A percentile compares a stretch with the other conserved stretches of the same genome.
These are phyloP conservation scores for Anaspis maculata DNA, from an alignment of 2,888 invertebrate species.

Conservation along the genomic window DNA sequence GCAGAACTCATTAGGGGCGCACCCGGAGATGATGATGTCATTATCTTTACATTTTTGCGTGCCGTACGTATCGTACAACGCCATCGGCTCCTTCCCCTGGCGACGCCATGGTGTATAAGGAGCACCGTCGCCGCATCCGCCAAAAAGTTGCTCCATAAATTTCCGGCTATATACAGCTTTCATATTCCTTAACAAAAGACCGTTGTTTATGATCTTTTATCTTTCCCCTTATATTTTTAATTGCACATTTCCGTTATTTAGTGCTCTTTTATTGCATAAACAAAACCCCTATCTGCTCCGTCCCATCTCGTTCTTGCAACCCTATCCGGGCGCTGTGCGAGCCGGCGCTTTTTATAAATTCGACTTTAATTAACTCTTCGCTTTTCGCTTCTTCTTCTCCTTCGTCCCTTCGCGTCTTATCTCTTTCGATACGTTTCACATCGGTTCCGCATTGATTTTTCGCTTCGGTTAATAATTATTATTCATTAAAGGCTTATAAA, in stretches of 20 bases:
- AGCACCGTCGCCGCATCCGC: too few species aligned
- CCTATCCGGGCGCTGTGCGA: slow-evolving; percentile 4
- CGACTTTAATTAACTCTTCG: not conserved
- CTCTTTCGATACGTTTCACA: too few species aligned
- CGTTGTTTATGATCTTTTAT: slow-evolving; percentile 26
- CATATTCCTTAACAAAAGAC: slow-evolving; percentile 21
- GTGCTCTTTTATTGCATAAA: slow-evolving; percentile 24
- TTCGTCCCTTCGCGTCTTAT: not conserved
- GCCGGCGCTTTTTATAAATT: slow-evolving; percentile 5
- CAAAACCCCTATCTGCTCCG: slow-evolving; percentile 20
- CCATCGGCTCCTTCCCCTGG: too few species aligned
- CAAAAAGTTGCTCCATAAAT: slow-evolving; percentile 23
- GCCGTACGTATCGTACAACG: too few species aligned
- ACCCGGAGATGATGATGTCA: too few species aligned
- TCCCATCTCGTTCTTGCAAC: slow-evolving; percentile 9
- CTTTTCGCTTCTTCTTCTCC: not conserved
- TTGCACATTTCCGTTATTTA: slow-evolving; percentile 29
- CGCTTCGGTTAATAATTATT: too few species aligned
- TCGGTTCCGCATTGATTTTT: too few species aligned
- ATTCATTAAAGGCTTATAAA: too few species aligned
- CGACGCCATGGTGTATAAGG: too few species aligned
- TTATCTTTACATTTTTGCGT: slow-evolving; percentile 14
- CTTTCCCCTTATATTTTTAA: slow-evolving; percentile 23
- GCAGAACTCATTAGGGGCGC: slow-evolving; percentile 14
- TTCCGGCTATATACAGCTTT: slow-evolving; percentile 6